A percentile compares a stretch with the other conserved stretches of the same genome.
Evolutionary conservation across 2,888 invertebrate species (phyloP).

Genomic region (Nemotelus nigrinus): DNA sequence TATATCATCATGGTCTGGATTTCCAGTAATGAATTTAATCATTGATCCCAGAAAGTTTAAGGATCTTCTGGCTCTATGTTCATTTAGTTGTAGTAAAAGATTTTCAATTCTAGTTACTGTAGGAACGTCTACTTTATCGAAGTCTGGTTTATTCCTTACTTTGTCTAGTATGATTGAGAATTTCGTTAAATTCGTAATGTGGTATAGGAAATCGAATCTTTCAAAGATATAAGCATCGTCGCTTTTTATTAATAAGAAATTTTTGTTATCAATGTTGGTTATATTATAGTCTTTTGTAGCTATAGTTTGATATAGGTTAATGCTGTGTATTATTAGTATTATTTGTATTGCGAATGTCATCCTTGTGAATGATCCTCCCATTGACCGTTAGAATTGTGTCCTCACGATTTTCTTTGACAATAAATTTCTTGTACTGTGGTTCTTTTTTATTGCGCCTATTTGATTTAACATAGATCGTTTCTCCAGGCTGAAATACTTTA

Average conservation of each 20-base stretch:
- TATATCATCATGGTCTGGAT: slow-evolving; percentile 15
- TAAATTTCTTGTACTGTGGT: not conserved
- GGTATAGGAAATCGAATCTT: not conserved
- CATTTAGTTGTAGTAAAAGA: not conserved
- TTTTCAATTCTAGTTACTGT: not conserved
- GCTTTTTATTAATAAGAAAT: slow-evolving; percentile 6
- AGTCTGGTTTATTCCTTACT: not conserved
- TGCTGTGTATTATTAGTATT: not conserved
- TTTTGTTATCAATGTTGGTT: not conserved
- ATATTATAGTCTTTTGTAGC: not conserved
- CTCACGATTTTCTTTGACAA: slow-evolving; percentile 6
- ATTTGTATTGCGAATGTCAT: not conserved
- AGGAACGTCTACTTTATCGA: not conserved
- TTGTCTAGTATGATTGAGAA: not conserved
- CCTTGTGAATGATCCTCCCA: slow-evolving; percentile 4
- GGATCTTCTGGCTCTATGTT: not conserved
- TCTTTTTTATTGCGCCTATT: not conserved
- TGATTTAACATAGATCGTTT: not conserved
- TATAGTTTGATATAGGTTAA: too few species aligned
- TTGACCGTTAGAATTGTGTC: not conserved
- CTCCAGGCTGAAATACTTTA: not conserved
- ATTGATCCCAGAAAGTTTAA: slow-evolving; percentile 13
- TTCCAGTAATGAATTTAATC: slow-evolving; percentile 21
- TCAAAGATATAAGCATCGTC: slow-evolving; percentile 9
- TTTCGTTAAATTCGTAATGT: not conserved